Percentiles rank a stretch among this genome's conserved stretches.
Conservation (phyloP, 2,113 vertebrate species). For the Micronisus gabar region DNA sequence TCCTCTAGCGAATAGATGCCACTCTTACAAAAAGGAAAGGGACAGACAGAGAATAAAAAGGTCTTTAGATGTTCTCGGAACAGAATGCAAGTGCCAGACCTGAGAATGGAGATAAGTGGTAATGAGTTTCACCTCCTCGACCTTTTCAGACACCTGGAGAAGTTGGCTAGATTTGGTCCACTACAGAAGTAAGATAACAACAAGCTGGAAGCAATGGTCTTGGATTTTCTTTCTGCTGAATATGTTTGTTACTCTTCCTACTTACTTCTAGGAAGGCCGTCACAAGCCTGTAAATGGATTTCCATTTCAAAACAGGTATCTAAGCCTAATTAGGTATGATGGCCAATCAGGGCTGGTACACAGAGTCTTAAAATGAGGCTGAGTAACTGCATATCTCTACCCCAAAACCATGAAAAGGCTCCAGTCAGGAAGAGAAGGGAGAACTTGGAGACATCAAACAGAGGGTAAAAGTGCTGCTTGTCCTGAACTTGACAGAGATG, state of each 20-base stretch:
- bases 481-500: not conserved
- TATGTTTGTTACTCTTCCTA: not conserved
- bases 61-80: not conserved
- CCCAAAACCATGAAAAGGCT: not conserved
- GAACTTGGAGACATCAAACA: not conserved
- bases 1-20: fast-evolving
- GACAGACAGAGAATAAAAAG: not conserved
- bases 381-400: not conserved
- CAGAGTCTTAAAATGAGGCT: not conserved
- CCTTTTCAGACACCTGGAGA: not conserved
- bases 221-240: not conserved
- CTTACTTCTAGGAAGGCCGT: not conserved
- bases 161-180: not conserved
- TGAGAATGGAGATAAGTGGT: not conserved
- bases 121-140: not conserved
- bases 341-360: not conserved
- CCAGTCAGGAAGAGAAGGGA: not conserved
- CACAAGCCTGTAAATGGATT: not conserved
- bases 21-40: not conserved
- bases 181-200: not conserved
- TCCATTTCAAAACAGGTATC: not conserved
- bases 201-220: not conserved
- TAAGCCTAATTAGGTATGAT: not conserved
- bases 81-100: not conserved
- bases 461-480: not conserved